A percentile compares a stretch with the other conserved stretches of the same genome.
phyloP scores from a whole-genome alignment of 2,797 vertebrate species.

The Scomberomorus guttatus region DNA sequence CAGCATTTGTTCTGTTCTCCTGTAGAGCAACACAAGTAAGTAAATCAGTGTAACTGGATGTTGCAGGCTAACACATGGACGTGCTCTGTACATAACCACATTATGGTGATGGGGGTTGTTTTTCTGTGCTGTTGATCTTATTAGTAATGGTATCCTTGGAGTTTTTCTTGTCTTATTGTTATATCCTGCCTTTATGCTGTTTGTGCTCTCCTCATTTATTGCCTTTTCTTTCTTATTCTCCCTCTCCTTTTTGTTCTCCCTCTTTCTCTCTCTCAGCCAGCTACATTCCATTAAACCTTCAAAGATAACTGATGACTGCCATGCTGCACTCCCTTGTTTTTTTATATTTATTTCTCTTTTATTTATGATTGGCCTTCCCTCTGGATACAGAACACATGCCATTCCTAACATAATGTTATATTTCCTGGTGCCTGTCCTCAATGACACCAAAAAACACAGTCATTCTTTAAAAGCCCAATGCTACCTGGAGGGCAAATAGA shows the following conservation, averaged over 20 bases:
- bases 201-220: slow-evolving; percentile 46
- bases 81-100: slow-evolving; percentile 33
- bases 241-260: not conserved
- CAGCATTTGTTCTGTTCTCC: slow-evolving; percentile 21
- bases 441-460: slow-evolving; percentile 68
- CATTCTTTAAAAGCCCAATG: slow-evolving; percentile 74
- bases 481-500: slow-evolving; percentile 76
- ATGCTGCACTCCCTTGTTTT: slow-evolving; percentile 48
- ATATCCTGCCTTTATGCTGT: slow-evolving; percentile 18
- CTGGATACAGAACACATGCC: slow-evolving; percentile 59
- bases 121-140: slow-evolving; percentile 47
- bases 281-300: slow-evolving; percentile 82
- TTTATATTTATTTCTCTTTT: slow-evolving; percentile 67
- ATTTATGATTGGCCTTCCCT: slow-evolving; percentile 77
- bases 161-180: slow-evolving; percentile 39
- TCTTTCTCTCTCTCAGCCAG: slow-evolving; percentile 35
- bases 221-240: slow-evolving; percentile 9
- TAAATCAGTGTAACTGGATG: slow-evolving; percentile 46
- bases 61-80: slow-evolving; percentile 32
- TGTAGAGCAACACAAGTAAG: slow-evolving; percentile 18
- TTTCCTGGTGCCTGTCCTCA: slow-evolving; percentile 72
- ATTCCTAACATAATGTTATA: slow-evolving; percentile 73
- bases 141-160: slow-evolving; percentile 50
- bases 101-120: slow-evolving; percentile 41
- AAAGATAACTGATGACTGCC: slow-evolving; percentile 81